Conservation (phyloP, 2,113 vertebrate species). For the Brienomyrus brachyistius region DNA sequence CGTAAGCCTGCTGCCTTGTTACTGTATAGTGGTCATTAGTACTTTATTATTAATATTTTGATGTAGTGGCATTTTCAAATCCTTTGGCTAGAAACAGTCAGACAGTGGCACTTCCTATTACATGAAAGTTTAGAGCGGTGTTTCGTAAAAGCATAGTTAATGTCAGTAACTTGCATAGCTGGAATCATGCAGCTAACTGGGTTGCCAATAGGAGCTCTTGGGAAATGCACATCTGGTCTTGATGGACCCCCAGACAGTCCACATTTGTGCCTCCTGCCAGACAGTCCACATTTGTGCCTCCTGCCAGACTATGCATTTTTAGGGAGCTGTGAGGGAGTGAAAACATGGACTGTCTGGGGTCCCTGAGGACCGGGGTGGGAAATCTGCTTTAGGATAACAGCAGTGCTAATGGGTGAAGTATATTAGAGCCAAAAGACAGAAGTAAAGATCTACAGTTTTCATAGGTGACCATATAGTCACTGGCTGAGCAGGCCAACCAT, state of each 20-base stretch:
- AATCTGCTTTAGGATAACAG: not conserved
- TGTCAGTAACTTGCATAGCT: not conserved
- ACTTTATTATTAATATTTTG: not conserved
- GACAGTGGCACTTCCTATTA: not conserved
- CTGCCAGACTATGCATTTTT: not conserved
- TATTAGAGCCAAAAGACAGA: not conserved
- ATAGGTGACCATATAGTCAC: not conserved
- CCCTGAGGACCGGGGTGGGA: not conserved
- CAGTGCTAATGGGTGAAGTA: not conserved
- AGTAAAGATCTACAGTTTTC: not conserved
- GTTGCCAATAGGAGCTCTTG: not conserved
- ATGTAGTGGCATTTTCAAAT: not conserved
- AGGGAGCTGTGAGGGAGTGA: not conserved
- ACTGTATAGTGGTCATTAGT: not conserved
- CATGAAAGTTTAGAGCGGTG: not conserved
- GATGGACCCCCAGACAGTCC: not conserved
- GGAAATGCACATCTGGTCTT: not conserved
- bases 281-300: too few species aligned
- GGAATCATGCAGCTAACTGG: not conserved
- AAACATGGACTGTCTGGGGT: not conserved
- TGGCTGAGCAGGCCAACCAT: not conserved
- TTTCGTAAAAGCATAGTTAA: not conserved
- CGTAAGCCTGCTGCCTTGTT: conserved; percentile 48
- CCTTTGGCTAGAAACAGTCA: not conserved
- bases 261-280: too few species aligned